Percentiles rank a stretch among this genome's conserved stretches.
Conservation (phyloP, 2,888 invertebrate genomes). For the Acanthosepion pharaonis region DNA sequence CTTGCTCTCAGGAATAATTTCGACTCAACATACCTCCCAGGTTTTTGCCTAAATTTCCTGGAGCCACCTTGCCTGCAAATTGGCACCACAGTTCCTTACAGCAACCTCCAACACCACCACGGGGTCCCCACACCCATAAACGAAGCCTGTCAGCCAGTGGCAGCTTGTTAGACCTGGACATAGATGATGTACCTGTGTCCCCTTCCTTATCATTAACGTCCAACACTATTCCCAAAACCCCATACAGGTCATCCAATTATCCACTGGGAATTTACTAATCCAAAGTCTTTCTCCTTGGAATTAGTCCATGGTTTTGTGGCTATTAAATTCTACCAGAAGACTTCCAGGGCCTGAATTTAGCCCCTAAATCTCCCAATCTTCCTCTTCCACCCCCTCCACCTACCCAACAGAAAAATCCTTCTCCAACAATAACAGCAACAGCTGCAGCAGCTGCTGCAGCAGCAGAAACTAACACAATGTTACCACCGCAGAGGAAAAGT, state of each 20-base stretch:
- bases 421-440: not conserved
- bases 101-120: conserved; percentile 38
- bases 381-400: conserved; percentile 42
- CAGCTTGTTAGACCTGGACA: conserved; percentile 37
- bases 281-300: too few species aligned
- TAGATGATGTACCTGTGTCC: not conserved
- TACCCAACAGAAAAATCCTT: conserved; percentile 38
- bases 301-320: too few species aligned
- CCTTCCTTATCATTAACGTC: conserved; percentile 40
- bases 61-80: conserved; percentile 20
- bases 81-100: conserved; percentile 40
- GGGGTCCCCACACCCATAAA: conserved; percentile 44
- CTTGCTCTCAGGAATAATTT: conserved; percentile 70
- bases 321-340: conserved; percentile 87
- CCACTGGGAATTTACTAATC: too few species aligned
- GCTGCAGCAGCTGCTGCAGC: conserved; percentile 10
- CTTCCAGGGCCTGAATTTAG: conserved; percentile 79
- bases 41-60: not conserved
- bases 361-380: not conserved
- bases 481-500: conserved; percentile 35
- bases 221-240: conserved; percentile 44
- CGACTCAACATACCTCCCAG: conserved; percentile 53
- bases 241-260: not conserved
- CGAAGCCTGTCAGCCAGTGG: conserved; percentile 38
- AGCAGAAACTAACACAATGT: conserved; percentile 41